phyloP scores from a whole-genome alignment of 2,888 invertebrate genomes.

The Calliopum simillimum region DNA sequence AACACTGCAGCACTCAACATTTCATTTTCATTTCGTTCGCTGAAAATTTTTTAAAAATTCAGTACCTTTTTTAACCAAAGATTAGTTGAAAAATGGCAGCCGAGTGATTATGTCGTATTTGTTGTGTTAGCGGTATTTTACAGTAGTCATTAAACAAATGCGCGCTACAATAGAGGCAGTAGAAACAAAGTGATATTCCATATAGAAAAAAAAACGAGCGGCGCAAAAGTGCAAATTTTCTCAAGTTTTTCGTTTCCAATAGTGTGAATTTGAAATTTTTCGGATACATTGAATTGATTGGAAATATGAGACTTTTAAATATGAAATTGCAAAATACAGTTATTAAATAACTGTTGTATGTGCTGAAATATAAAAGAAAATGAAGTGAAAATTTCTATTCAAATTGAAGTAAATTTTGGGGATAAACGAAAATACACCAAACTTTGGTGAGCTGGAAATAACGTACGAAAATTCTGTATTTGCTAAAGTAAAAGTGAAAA shows the following conservation, averaged over 20 bases:
- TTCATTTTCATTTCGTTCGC: too few species aligned
- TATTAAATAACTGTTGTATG: slow-evolving; percentile 7
- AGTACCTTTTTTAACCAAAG: too few species aligned
- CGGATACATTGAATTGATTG: neutral
- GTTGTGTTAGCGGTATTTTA: neutral
- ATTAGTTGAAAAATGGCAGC: slow-evolving; percentile 25
- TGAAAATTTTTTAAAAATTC: too few species aligned
- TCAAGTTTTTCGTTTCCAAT: neutral
- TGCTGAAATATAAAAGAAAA: neutral
- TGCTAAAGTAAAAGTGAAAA: neutral
- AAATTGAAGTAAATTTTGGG: neutral
- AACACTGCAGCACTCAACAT: too few species aligned
- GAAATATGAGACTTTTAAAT: slow-evolving; percentile 5
- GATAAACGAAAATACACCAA: neutral
- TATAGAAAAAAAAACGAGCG: neutral
- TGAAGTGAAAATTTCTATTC: neutral
- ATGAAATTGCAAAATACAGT: neutral
- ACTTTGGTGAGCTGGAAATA: neutral
- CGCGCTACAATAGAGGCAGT: neutral
- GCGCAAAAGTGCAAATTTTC: neutral
- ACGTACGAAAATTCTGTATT: slow-evolving; percentile 18
- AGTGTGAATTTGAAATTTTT: too few species aligned
- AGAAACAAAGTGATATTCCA: slow-evolving; percentile 1
- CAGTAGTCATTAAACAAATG: neutral
- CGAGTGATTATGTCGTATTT: slow-evolving; percentile 9